Base-by-base conservation (phyloP, 2,113 vertebrate genomes). In the Rhombomys opimus region DNA sequence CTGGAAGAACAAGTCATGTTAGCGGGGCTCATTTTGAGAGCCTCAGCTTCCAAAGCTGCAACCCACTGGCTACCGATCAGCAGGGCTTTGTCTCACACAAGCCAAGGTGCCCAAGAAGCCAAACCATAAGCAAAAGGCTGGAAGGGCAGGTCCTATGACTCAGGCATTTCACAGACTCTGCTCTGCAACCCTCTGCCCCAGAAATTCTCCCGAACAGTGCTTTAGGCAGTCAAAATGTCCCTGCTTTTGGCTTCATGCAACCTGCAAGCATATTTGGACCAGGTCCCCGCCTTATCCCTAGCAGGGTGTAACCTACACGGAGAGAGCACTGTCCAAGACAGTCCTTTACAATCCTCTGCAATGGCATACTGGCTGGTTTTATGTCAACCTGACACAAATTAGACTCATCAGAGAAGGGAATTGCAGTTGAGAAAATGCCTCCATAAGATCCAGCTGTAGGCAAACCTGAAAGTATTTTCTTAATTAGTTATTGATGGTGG, bases 61-160 rank as follows among this genome's bases (percentile, higher is more conserved):
- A 35, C 38, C 12, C 4, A 1, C 67, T 50, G 20, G 80, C 80
- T 95, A 84, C 80, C 68, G 73, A 90, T 68, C 10, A 81, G 50
- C 27, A 77, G 78, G n/a, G 46, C 67, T 72, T 68, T 30, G 13
- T 70, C 41, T 90, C 35, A 5, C 81, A 57, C 22, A 89, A 96
- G 82, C 70, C 61, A 38, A 25, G 30, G 89, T 3, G 85, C 38
- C 65, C 80, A 41, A 50, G 70, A 90, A 92, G 50, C n/a, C 88
- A 73, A 77, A 80, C 89, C 68, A 52, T 52, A 95, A 78, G 61
- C 80, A 95, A 70, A 96, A 85, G 91, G 15, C 63, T 59, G 81
- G 68, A 50, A 50, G 41, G 90, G 82, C 65, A 88, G 41, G 67
- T 75, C 22, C 41, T 2, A 0, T n/a, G 94, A 75, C 50, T 78